Base-by-base conservation (phyloP, 1,140 invertebrate species). In the Drosophila burlai region DNA sequence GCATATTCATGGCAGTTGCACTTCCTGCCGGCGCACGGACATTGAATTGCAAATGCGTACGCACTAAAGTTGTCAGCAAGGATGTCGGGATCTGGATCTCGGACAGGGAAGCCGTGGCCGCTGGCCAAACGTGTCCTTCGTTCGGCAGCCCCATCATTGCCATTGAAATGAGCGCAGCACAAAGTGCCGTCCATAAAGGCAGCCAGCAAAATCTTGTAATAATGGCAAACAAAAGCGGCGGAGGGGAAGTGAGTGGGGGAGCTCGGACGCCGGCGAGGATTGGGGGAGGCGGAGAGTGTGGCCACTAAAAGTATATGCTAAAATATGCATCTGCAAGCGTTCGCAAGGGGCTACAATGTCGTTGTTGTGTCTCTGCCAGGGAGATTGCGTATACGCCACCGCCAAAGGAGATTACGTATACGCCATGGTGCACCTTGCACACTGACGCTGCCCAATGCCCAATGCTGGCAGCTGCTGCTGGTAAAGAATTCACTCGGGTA, bases 261-360 rank as follows among this genome's bases (percentile, higher is more conserved):
- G 45, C 26, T 24, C 6, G 34, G 42, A 18, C 26, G 24, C 40
- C 34, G 40, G 62, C n/a, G 18, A 26, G 55, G 36, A n/a, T 2
- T n/a, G 36, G 36, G 49, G 34, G 34, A 71, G 54, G 26, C 45
- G 68, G 69, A 84, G 59, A 84, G 59, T 73, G 59, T 69, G 77
- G 63, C 66, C 79, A 80, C 71, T 64, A 86, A 71, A 69, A 75
- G 52, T 76, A 24, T 75, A 81, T 90, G 78, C 61, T 85, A 84
- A 84, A 84, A 84, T 84, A 89, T 89, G 81, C 84, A 87, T 54
- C 72, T 72, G 77, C 73, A 55, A 66, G 67, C 78, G 57, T 40
- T 73, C 60, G 71, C 71, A 50, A 50, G 67, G 57, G 67, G 42
- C 71, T 60, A 60, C 61, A 82, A 50, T 72, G 46, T 67, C 63